Percentiles rank a stretch among this genome's conserved stretches.
Conservation (phyloP, 2,888 invertebrate species). For the Apamea epomidion region DNA sequence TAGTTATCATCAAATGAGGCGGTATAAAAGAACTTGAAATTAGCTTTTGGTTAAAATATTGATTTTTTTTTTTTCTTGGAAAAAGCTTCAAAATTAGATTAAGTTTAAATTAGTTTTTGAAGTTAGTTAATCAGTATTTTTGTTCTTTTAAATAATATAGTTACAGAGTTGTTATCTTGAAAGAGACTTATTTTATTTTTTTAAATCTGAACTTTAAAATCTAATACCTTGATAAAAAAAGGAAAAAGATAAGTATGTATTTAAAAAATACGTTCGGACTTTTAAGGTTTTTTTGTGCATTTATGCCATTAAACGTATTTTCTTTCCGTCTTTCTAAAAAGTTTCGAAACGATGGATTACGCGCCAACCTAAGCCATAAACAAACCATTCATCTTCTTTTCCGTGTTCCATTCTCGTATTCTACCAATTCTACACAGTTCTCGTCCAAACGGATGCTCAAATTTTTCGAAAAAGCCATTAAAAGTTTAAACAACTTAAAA, state of each 20-base stretch:
- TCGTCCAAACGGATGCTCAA: neutral
- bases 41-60: neutral
- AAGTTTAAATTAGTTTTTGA: neutral
- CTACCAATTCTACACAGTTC: constrained; percentile 3
- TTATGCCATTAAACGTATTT: neutral
- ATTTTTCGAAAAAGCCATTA: constrained; percentile 11
- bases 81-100: neutral
- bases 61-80: neutral
- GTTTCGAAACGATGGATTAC: constrained; percentile 2
- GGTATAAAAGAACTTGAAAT: constrained; percentile 26
- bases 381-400: constrained; percentile 1
- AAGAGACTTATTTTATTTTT: neutral
- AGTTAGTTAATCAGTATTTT: neutral
- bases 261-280: neutral
- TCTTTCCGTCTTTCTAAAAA: neutral
- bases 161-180: neutral
- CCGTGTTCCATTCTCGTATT: neutral
- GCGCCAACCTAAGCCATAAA: neutral
- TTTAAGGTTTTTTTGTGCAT: neutral
- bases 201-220: neutral
- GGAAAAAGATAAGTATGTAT: neutral
- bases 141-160: neutral
- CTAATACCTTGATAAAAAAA: neutral
- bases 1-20: constrained; percentile 33
- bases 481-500: constrained; percentile 29